Evolutionary conservation across 2,888 invertebrate genomes (phyloP).

Genomic region (Trypoxylon attenuatum): DNA sequence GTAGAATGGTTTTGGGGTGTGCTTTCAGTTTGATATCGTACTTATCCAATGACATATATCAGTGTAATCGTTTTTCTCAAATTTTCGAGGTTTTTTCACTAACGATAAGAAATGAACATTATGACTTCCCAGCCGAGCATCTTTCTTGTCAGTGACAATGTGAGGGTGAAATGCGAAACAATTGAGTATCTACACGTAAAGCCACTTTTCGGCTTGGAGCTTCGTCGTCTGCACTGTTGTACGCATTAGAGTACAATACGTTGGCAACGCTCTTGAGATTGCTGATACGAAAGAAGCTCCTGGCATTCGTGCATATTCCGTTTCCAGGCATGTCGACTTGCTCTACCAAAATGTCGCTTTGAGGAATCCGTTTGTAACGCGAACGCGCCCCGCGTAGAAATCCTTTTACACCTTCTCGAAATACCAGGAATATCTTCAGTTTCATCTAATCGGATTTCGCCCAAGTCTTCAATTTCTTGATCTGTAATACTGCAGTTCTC

Average conservation of each 20-base stretch:
- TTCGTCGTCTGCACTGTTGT: background rate
- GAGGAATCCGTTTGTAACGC: constrained; percentile 4
- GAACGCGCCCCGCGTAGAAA: background rate
- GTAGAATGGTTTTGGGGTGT: background rate
- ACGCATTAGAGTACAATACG: background rate
- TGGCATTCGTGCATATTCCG: constrained; percentile 4
- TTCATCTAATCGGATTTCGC: too few species aligned
- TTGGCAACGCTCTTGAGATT: background rate
- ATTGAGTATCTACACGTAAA: background rate
- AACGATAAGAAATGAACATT: background rate
- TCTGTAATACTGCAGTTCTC: background rate
- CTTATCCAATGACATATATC: background rate
- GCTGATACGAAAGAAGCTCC: constrained; percentile 26
- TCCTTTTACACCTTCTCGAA: background rate
- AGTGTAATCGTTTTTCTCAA: background rate
- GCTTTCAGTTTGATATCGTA: background rate
- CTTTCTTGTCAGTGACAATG: background rate
- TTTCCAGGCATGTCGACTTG: constrained; percentile 7
- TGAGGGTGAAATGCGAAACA: too few species aligned
- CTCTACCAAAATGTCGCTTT: constrained; percentile 20
- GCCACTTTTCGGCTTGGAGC: too few species aligned
- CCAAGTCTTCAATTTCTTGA: too few species aligned
- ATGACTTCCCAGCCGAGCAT: background rate
- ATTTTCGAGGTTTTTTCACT: background rate
- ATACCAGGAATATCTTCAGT: too few species aligned